phyloP scores from a whole-genome alignment of 2,888 invertebrate species.

The Vanessa cardui region DNA sequence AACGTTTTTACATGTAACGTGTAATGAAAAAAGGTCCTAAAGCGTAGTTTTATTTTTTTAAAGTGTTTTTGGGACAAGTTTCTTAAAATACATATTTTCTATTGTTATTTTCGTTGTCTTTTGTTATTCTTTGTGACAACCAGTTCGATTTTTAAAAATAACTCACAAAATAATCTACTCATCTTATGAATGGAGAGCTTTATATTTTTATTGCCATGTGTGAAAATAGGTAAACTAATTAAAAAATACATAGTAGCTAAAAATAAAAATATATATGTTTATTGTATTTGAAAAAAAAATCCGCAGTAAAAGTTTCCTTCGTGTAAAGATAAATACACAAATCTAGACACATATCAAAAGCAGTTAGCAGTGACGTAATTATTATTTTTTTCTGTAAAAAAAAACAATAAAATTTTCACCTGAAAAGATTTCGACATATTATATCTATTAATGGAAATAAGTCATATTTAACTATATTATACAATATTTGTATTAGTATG shows the following conservation, averaged over 20 bases:
- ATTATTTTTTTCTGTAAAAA: not conserved
- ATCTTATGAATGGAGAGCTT: too few relatives aligned
- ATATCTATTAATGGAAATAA: not conserved
- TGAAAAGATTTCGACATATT: constrained; percentile 56
- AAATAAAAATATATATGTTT: too few relatives aligned
- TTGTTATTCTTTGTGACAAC: too few relatives aligned
- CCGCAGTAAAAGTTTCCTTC: constrained; percentile 61
- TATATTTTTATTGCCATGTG: too few relatives aligned
- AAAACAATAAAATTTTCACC: constrained; percentile 57
- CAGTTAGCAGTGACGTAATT: constrained; percentile 46
- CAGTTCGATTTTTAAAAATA: not conserved
- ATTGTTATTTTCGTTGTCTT: too few relatives aligned
- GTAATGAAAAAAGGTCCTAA: too few relatives aligned
- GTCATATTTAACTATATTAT: not conserved
- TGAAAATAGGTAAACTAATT: too few relatives aligned
- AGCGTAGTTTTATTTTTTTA: too few relatives aligned
- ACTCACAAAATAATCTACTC: not conserved
- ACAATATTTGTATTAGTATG: constrained; percentile 5
- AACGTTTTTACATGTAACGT: too few relatives aligned
- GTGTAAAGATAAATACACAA: constrained; percentile 67
- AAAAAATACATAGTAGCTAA: not conserved
- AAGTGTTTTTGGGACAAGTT: too few relatives aligned
- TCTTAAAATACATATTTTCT: too few relatives aligned
- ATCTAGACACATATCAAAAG: constrained; percentile 75
- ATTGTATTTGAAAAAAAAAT: not conserved